A percentile compares a stretch with the other conserved stretches of the same genome.
phyloP scores from a whole-genome alignment of 1,140 invertebrate species.

The Formica exsecta region DNA sequence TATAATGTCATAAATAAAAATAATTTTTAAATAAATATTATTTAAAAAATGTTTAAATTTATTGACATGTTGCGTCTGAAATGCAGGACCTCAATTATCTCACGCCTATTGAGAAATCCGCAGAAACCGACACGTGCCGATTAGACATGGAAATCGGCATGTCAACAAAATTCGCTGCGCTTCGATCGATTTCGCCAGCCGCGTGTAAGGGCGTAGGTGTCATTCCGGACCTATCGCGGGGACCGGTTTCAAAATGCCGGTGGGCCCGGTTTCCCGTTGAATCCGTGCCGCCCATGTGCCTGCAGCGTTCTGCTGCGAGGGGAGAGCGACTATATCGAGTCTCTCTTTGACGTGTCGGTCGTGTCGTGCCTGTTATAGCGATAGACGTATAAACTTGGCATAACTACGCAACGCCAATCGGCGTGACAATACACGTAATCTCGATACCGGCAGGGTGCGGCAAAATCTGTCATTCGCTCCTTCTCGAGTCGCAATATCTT shows the following conservation, averaged over 20 bases:
- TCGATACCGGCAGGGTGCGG: conserved; percentile 35
- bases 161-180: conserved; percentile 65
- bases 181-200: conserved; percentile 61
- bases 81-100: neutral
- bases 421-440: conserved; percentile 44
- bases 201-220: conserved; percentile 66
- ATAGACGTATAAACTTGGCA: conserved; percentile 55
- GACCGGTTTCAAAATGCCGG: conserved; percentile 74
- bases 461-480: conserved; percentile 46
- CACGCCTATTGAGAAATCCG: conserved; percentile 36
- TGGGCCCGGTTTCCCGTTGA: conserved; percentile 40
- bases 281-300: conserved; percentile 44
- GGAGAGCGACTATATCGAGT: conserved; percentile 43
- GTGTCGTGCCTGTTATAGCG: conserved; percentile 48
- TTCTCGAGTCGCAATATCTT: conserved; percentile 3
- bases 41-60: neutral
- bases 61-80: neutral
- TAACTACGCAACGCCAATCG: conserved; percentile 39
- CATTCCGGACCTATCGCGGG: conserved; percentile 60
- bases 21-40: neutral
- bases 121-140: conserved; percentile 46
- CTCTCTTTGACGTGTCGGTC: conserved; percentile 26
- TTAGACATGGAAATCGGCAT: conserved; percentile 58
- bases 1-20: neutral
- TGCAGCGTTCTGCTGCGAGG: conserved; percentile 28